Evolutionary conservation across 2,888 invertebrate species (phyloP), one percentile per base, ranked within the genome.

Genomic region (Tillus elongatus): DNA sequence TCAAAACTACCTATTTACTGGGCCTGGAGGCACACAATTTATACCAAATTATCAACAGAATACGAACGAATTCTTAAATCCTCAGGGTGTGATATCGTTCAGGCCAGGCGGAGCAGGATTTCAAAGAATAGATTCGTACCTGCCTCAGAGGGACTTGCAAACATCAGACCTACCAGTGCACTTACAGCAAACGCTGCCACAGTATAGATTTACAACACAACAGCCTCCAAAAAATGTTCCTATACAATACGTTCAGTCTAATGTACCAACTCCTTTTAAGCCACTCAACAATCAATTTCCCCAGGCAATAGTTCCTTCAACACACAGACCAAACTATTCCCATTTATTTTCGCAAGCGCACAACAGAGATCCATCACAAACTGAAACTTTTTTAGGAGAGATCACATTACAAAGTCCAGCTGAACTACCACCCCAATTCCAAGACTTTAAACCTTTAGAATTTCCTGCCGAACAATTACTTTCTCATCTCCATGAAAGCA

Each of bases 351-450:
- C 56, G 47, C 74, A 73, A 53, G 69, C 70, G n/a, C 73, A 73
- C 51, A 73, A 71, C 52, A 71, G 72, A 53, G 70, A 74, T 51
- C 75, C 75, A 9, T 72, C 74, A 2, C 73, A 74, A 54, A 72
- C 73, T 13, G 76, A 76, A 66, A 73, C 74, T 27, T 76, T 76
- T 57, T 60, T 77, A 39, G 75, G 75, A 4, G 73, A 77, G 64
- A 74, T 75, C 30, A 75, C 75, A 11, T 64, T 76, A 39, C 73
- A 75, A 51, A 75, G 73, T 57, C 74, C 75, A 10, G 73, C 74
- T n/a, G 74, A 60, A n/a, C 39, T 56, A 8, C 60, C 60, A 10
- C 51, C 53, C 3, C 54, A 49, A 42, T 52, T 53, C 39, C 51
- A 46, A 16, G 45, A 50, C 19, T 46, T 49, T 19, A 42, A 39